A percentile compares a stretch with the other conserved stretches of the same genome.
Conservation (phyloP, 2,113 vertebrate species). For the Ahaetulla prasina region DNA sequence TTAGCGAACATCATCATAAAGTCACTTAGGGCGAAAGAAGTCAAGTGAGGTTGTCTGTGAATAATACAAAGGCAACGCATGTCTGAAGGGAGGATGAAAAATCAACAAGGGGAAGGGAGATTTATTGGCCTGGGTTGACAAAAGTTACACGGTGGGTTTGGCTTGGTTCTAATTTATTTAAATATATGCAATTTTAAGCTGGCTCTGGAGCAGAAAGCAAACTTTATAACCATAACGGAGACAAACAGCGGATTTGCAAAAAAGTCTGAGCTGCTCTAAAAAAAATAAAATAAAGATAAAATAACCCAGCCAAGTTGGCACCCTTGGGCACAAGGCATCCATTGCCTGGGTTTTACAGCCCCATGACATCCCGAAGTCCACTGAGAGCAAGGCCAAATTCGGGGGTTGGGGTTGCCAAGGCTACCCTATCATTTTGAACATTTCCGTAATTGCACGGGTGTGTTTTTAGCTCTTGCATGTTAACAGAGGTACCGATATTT, state of each 20-base stretch:
- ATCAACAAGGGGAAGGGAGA: background rate
- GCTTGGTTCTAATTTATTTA: slow-evolving; percentile 8
- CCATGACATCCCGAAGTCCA: slow-evolving; percentile 31
- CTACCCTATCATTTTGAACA: slow-evolving; percentile 39
- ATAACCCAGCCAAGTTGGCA: background rate
- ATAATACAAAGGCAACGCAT: background rate
- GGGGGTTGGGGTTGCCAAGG: slow-evolving; percentile 41
- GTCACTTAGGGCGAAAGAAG: background rate
- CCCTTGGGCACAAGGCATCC: slow-evolving; percentile 17
- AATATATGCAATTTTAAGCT: slow-evolving; percentile 12
- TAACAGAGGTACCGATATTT: background rate
- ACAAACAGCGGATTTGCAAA: background rate
- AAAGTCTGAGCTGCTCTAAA: background rate
- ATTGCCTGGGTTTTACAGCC: slow-evolving; percentile 49
- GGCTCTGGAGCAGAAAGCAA: background rate
- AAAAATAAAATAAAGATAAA: background rate
- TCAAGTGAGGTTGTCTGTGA: background rate
- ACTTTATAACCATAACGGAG: background rate
- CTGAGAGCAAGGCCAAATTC: slow-evolving; percentile 45
- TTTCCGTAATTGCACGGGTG: slow-evolving; percentile 26
- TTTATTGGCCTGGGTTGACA: background rate
- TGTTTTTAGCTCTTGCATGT: slow-evolving; percentile 32
- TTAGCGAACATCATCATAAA: background rate
- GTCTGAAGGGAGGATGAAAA: background rate
- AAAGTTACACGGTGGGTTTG: background rate